Conservation (phyloP, 2,113 vertebrate genomes). For the Anseranas semipalmata region DNA sequence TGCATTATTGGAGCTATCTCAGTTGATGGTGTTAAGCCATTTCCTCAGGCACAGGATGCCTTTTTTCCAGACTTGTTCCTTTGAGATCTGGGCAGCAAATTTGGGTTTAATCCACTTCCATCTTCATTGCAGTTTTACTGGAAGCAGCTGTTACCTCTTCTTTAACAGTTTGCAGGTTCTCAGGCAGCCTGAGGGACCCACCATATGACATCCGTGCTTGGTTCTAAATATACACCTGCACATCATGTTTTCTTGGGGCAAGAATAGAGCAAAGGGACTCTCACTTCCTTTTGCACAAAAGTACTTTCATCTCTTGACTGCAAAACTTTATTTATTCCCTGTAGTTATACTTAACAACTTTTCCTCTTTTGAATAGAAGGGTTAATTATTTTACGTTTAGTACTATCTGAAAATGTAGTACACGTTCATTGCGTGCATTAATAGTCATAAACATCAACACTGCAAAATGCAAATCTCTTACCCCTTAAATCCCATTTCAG, state of each 20-base stretch:
- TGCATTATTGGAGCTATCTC: constrained; percentile 7
- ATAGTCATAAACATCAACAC: neutral
- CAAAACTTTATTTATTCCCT: constrained; percentile 1
- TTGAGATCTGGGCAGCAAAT: constrained; percentile 18
- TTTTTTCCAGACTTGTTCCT: constrained; percentile 43
- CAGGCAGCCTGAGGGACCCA: constrained; percentile 7
- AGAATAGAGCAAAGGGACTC: constrained; percentile 2
- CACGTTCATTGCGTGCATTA: neutral
- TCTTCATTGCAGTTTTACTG: constrained; percentile 28
- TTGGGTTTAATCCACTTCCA: constrained; percentile 47
- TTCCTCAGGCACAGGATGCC: constrained; percentile 43
- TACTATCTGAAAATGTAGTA: neutral
- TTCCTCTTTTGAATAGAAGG: neutral
- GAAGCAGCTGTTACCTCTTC: constrained; percentile 38
- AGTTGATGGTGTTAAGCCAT: constrained; percentile 7
- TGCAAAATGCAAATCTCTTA: neutral
- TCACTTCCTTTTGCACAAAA: neutral
- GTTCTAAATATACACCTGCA: constrained; percentile 32
- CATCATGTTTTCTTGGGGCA: constrained; percentile 46
- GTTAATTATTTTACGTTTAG: neutral
- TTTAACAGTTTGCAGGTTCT: constrained; percentile 27
- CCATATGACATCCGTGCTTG: constrained; percentile 30
- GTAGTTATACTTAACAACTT: neutral
- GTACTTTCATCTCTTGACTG: neutral
- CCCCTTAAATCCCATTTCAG: neutral